phyloP scores from a whole-genome alignment of 2,113 vertebrate genomes.

The Caloenas nicobarica region DNA sequence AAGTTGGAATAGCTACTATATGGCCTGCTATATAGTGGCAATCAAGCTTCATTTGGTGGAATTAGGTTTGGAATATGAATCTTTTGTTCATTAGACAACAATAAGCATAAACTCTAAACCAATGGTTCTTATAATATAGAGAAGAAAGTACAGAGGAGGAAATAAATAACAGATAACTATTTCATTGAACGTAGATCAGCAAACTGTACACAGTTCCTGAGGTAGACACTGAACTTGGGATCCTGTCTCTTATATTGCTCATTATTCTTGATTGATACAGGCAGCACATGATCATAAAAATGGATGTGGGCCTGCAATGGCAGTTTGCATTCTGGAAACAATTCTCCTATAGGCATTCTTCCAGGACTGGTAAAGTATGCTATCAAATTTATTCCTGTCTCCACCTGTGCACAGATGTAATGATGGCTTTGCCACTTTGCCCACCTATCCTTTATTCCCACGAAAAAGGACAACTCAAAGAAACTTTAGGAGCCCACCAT shows the following conservation, averaged over 20 bases:
- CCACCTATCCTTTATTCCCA: background rate
- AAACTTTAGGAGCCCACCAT: background rate
- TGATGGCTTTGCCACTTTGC: background rate
- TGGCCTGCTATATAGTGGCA: too few species aligned
- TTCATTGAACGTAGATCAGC: background rate
- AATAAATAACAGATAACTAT: background rate
- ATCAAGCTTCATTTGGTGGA: background rate
- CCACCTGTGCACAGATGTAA: background rate
- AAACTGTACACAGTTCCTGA: background rate
- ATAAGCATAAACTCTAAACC: background rate
- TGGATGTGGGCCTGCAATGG: background rate
- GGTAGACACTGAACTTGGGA: fast-evolving
- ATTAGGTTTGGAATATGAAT: background rate
- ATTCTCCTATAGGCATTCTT: background rate
- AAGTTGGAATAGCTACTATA: background rate
- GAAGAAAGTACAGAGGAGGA: background rate
- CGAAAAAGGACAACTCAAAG: background rate
- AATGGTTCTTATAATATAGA: background rate
- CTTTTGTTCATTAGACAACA: background rate
- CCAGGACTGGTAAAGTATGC: background rate
- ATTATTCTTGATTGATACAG: background rate
- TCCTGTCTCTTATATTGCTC: background rate
- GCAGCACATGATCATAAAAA: background rate
- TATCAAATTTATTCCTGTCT: background rate
- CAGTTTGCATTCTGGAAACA: background rate